Evolutionary conservation across 2,113 vertebrate species (phyloP).

Genomic region (Sinocyclocheilus anophthalmus): DNA sequence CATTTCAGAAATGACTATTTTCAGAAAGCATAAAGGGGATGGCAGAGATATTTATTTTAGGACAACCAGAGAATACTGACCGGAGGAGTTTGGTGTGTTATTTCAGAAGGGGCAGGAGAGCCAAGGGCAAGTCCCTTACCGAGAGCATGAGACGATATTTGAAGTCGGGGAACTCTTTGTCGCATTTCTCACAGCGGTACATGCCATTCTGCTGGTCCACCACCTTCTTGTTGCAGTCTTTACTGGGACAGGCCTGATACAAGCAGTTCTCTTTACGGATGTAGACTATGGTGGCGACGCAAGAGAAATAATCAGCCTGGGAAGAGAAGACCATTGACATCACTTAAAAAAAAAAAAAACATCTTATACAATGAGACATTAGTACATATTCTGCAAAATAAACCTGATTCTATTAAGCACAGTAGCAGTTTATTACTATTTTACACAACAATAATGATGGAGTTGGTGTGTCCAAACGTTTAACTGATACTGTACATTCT

Average conservation of each 20-base stretch:
- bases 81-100: not conserved
- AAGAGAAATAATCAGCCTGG: slow-evolving; percentile 92
- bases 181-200: slow-evolving; percentile 95
- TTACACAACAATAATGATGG: not conserved
- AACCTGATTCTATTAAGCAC: not conserved
- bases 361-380: not conserved
- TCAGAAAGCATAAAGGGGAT: not conserved
- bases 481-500: not conserved
- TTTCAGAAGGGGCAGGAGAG: slow-evolving; percentile 13
- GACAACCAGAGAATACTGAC: not conserved
- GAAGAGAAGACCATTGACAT: slow-evolving; percentile 7
- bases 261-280: slow-evolving; percentile 94
- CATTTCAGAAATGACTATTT: slow-evolving; percentile 44
- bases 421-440: not conserved
- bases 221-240: slow-evolving; percentile 98
- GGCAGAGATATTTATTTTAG: not conserved
- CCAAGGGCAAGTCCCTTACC: slow-evolving; percentile 75
- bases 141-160: slow-evolving; percentile 96
- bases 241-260: slow-evolving; percentile 93
- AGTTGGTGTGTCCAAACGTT: not conserved
- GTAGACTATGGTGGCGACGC: slow-evolving; percentile 87
- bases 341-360: not conserved
- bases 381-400: not conserved
- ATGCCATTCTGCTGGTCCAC: slow-evolving; percentile 94
- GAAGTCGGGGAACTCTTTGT: slow-evolving; percentile 94